Evolutionary conservation across 2,888 invertebrate genomes (phyloP), one percentile per base, ranked within the genome.

Genomic region (Chloroclystis v-ata): DNA sequence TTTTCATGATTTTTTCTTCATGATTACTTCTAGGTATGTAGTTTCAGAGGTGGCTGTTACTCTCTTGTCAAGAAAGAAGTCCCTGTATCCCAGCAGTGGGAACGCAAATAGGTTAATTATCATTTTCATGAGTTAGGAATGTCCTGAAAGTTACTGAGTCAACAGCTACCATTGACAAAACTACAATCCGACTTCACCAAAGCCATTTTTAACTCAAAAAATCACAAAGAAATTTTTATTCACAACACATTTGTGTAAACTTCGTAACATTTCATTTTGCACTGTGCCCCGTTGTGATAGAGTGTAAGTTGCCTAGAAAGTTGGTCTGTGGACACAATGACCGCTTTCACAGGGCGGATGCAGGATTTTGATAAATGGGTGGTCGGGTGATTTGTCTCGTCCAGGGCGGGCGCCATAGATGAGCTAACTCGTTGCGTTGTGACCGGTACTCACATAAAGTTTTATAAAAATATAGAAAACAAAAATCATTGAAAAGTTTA

Each of bases 291-390:
- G 20, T 52, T 5, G 63, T 38, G 28, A 54, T 77, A 76, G 62
- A 63, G 63, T 40, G 44, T 52, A 43, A 28, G 13, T 50, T 57
- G 53, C 53, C n/a, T n/a, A n/a, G n/a, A n/a, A n/a, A n/a, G n/a
- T n/a, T n/a, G 51, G 26, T 39, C 50, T 57, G 64, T 56, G 46
- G 56, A 52, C 46, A 82, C 78, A 83, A 83, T 78, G 74, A 69
- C 77, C 77, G 80, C 79, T 85, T 84, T 80, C 79, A 77, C 70
- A 64, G 68, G 74, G 77, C 86, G 86, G 85, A 86, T 82, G 83
- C 82, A 86, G 81, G 83, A 82, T 84, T 85, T 83, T 87, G 87
- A 87, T 79, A 87, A 87, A 87, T 86, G 85, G 81, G 84, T 79
- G 79, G 75, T 75, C 72, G 74, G 80, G 68, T 81, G 81, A 85